Conservation (phyloP, 2,113 vertebrate genomes). For the Dasyurus viverrinus region DNA sequence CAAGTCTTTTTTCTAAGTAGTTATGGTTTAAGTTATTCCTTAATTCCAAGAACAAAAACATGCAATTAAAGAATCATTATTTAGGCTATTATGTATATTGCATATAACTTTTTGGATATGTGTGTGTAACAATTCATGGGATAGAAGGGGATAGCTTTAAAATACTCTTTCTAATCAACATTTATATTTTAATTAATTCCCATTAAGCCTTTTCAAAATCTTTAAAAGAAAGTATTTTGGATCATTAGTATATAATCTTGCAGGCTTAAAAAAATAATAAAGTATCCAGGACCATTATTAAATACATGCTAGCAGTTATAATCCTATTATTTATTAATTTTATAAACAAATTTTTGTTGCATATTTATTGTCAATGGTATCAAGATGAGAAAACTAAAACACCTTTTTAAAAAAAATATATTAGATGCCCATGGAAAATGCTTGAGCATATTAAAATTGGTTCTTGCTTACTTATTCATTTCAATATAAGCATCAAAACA, state of each 20-base stretch:
- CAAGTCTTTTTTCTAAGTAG: background rate
- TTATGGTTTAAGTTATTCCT: background rate
- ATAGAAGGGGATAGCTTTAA: conserved; percentile 4
- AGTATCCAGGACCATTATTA: background rate
- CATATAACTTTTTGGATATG: background rate
- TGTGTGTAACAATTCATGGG: background rate
- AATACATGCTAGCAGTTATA: conserved; percentile 32
- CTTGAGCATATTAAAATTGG: conserved; percentile 24
- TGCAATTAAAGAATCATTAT: background rate
- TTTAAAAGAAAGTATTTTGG: conserved; percentile 43
- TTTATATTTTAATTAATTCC: background rate
- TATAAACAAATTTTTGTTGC: conserved; percentile 5
- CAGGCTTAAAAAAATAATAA: conserved; percentile 38
- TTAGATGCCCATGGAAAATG: conserved; percentile 43
- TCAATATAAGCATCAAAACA: conserved; percentile 34
- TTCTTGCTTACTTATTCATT: conserved; percentile 48
- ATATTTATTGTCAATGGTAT: conserved; percentile 40
- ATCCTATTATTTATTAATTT: conserved; percentile 22
- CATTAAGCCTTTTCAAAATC: conserved; percentile 30
- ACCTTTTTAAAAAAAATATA: conserved; percentile 2
- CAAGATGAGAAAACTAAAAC: conserved; percentile 37
- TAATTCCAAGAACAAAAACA: background rate
- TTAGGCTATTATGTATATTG: background rate
- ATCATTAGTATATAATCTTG: conserved; percentile 21
- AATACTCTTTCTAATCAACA: conserved; percentile 27